Conservation (phyloP, 2,888 invertebrate species). For the Limnephilus rhombicus region DNA sequence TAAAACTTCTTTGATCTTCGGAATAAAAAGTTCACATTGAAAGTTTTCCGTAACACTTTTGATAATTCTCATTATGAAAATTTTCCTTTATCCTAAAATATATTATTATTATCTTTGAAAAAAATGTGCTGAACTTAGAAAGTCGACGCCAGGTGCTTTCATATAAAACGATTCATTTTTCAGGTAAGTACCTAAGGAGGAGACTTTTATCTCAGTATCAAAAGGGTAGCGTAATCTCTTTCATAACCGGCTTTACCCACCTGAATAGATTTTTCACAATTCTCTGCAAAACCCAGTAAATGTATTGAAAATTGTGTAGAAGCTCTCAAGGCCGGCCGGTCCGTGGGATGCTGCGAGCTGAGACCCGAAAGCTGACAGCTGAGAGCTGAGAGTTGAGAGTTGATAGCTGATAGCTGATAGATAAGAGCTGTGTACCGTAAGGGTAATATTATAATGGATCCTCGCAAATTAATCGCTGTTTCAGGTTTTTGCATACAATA, state of each 20-base stretch:
- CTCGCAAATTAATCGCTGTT: neutral
- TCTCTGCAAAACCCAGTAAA: neutral
- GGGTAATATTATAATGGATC: neutral
- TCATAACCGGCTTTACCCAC: conserved; percentile 25
- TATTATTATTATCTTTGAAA: conserved; percentile 39
- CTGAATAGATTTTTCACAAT: conserved; percentile 36
- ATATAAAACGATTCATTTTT: conserved; percentile 41
- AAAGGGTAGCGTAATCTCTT: conserved; percentile 32
- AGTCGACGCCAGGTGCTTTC: conserved; percentile 51
- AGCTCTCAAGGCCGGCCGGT: neutral
- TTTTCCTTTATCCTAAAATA: conserved; percentile 35
- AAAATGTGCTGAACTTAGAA: conserved; percentile 47
- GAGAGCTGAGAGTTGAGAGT: too few relatives aligned
- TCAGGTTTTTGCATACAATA: neutral
- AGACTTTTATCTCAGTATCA: conserved; percentile 30
- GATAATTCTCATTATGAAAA: conserved; percentile 37
- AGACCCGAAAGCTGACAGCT: too few relatives aligned
- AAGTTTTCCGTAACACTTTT: neutral
- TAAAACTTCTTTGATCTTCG: neutral
- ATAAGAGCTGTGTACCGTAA: neutral
- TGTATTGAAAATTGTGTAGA: neutral
- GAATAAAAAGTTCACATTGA: conserved; percentile 6
- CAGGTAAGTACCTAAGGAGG: conserved; percentile 5
- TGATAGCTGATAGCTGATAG: too few relatives aligned
- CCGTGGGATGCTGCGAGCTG: neutral